Base-by-base conservation (phyloP, 2,888 invertebrate species). In the Oegoconia quadripuncta region DNA sequence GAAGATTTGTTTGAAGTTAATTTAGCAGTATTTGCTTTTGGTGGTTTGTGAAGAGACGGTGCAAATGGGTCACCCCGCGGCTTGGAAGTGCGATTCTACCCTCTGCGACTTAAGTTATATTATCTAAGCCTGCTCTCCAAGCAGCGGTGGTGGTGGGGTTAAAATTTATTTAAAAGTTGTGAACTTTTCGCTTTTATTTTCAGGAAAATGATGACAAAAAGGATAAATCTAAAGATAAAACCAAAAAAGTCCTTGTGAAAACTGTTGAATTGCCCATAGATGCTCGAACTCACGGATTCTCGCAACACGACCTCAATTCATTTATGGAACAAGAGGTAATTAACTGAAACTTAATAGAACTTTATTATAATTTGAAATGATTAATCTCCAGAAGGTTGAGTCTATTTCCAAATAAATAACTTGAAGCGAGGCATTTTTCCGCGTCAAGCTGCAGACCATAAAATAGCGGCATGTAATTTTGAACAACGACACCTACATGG, bases 241-340 rank as follows among this genome's bases (percentile, higher is more conserved):
- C 71, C 29, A 95, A 94, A 75, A 97, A 97, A 75, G 90, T 93
- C 43, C 76, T 91, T 3, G 90, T 93, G 14, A 96, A 96, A 79
- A 91, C 92, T 16, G 89, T 96, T 41, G 97, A 98, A 53, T 86
- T 98, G 46, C 93, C 96, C 0, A 92, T 99, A 44, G 95, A 95
- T 39, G 83, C 91, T n/a, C 80, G 89, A 34, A 92, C 93, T 8
- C 91, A 91, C 61, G 94, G 95, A 38, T 91, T 92, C 64, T 84
- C 92, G 1, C 90, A 90, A 51, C 89, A 89, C 13, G 93, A 96
- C 25, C 74, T 98, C 29, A 93, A 95, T 64, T 80, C 84, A 30
- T 93, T 92, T 39, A 84, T 92, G 48, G 97, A 97, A 69, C 92
- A 92, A 68, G 97, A 97, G 90, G 93, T 94, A 79, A 64, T 53